A percentile compares a stretch with the other conserved stretches of the same genome.
phyloP scores from a whole-genome alignment of 2,888 invertebrate genomes.

The Metellina segmentata region DNA sequence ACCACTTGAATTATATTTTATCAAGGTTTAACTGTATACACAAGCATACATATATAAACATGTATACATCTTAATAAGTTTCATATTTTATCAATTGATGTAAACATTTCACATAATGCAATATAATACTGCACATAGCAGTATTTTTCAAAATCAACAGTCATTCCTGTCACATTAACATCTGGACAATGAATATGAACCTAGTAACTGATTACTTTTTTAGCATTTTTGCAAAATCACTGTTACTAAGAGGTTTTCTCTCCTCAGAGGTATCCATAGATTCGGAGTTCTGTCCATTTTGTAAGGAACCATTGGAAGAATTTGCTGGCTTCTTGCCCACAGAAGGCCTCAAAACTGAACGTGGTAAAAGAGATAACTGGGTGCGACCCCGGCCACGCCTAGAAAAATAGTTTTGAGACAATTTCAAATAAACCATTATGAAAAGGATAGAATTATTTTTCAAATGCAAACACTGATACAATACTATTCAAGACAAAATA shows the following conservation, averaged over 20 bases:
- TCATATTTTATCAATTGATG: too few relatives aligned
- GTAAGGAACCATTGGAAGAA: constrained; percentile 34
- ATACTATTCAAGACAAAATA: too few relatives aligned
- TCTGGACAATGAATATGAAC: background rate
- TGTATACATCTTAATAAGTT: too few relatives aligned
- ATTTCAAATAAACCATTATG: too few relatives aligned
- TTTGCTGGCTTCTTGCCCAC: constrained; percentile 2
- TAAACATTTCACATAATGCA: too few relatives aligned
- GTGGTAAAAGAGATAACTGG: constrained; percentile 79
- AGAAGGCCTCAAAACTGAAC: constrained; percentile 40
- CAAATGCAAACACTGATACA: too few relatives aligned
- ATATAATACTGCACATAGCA: background rate
- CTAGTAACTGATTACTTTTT: constrained; percentile 20
- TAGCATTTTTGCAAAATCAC: constrained; percentile 71
- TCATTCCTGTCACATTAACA: background rate
- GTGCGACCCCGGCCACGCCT: constrained; percentile 80
- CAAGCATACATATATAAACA: too few relatives aligned
- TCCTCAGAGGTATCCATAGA: constrained; percentile 15
- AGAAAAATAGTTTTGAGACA: constrained; percentile 18
- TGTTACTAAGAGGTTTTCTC: constrained; percentile 57
- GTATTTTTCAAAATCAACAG: background rate
- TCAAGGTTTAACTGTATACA: too few relatives aligned
- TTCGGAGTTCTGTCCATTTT: constrained; percentile 60
- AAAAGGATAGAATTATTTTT: too few relatives aligned
- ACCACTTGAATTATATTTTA: too few relatives aligned